phyloP scores from a whole-genome alignment of 37 sponge, comb jelly and placozoan species.

The Cliona cf. orientalis region DNA sequence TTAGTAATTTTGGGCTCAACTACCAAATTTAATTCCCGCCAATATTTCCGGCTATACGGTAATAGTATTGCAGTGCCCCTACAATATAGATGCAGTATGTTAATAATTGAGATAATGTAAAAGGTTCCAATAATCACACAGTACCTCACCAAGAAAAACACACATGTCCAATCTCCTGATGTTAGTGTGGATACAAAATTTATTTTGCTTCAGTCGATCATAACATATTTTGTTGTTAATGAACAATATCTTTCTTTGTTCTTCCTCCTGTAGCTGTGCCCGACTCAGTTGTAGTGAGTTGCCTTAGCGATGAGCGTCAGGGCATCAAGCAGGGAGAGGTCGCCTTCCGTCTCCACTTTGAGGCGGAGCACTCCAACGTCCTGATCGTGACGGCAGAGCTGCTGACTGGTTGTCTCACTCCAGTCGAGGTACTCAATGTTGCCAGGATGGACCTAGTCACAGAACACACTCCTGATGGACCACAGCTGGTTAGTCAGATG shows the following conservation, averaged over 20 bases:
- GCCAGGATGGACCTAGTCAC: slow-evolving; percentile 30
- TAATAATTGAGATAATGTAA: not conserved
- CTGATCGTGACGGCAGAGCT: slow-evolving; percentile 80
- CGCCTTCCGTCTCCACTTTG: slow-evolving; percentile 77
- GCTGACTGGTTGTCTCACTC: slow-evolving; percentile 65
- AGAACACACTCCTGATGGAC: not conserved
- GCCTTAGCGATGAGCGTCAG: not conserved
- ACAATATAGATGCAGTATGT: not conserved
- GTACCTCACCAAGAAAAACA: not conserved
- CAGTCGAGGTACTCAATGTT: slow-evolving; percentile 36
- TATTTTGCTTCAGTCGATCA: no score
- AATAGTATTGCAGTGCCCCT: not conserved
- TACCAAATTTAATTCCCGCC: no score
- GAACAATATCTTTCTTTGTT: not conserved
- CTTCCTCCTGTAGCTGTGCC: slow-evolving; percentile 57
- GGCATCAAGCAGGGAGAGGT: slow-evolving; percentile 30
- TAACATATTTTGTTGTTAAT: no score
- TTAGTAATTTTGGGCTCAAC: no score
- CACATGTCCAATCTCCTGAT: not conserved
- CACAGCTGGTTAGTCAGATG: not conserved
- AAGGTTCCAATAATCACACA: not conserved
- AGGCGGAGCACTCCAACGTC: slow-evolving; percentile 92
- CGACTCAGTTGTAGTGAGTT: slow-evolving; percentile 46
- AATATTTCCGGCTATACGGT: no score
- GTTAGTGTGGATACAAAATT: no score